Conservation (phyloP, 2,797 vertebrate species). For the Megalops cyprinoides region DNA sequence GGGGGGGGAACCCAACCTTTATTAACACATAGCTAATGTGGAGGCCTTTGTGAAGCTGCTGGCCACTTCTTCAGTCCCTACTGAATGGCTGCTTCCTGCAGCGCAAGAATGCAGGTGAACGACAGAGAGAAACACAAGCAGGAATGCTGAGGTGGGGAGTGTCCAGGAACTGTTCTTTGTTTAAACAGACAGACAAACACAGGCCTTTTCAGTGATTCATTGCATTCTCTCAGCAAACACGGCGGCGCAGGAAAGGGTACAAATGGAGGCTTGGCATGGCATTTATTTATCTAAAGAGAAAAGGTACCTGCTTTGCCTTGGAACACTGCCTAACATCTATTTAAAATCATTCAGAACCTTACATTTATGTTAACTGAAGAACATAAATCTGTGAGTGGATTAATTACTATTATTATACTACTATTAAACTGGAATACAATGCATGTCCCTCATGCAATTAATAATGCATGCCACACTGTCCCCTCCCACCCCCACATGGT, state of each 20-base stretch:
- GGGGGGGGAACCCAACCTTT: conserved; percentile 15
- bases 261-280: background rate
- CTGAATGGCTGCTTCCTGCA: conserved; percentile 30
- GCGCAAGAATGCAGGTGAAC: conserved; percentile 51
- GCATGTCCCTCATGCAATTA: background rate
- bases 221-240: background rate
- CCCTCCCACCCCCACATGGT: conserved; percentile 62
- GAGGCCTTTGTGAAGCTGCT: conserved; percentile 61
- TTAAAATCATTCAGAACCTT: conserved; percentile 2
- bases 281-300: background rate
- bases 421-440: background rate
- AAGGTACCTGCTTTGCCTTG: background rate
- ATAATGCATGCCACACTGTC: background rate
- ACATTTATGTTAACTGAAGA: background rate
- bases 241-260: too few relatives aligned
- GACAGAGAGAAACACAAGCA: conserved; percentile 23
- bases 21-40: conserved; percentile 38
- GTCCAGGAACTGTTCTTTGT: background rate
- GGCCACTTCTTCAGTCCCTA: conserved; percentile 27
- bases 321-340: background rate
- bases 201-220: background rate
- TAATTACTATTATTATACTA: background rate
- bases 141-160: conserved; percentile 17
- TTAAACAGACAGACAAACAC: conserved; percentile 17
- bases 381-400: too few relatives aligned